These are phyloP conservation scores for Eristalis tenax DNA, from an alignment of 2,888 invertebrate species.

Conservation along the genomic window DNA sequence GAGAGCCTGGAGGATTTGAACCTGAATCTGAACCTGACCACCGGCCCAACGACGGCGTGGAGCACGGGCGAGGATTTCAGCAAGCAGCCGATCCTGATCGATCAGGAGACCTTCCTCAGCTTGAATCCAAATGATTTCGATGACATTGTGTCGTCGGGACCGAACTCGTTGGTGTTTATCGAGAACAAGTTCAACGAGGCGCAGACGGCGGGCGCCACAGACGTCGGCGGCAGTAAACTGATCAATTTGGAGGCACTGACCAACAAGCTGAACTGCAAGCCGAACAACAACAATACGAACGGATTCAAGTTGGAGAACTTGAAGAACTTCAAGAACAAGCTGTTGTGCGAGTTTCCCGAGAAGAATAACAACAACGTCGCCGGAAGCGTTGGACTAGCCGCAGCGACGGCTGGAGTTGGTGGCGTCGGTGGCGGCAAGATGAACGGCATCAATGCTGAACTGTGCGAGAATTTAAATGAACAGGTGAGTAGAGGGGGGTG, in stretches of 20 bases:
- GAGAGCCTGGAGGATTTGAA: constrained; percentile 80
- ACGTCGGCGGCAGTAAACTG: constrained; percentile 74
- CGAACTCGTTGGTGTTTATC: constrained; percentile 79
- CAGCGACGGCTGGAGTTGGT: constrained; percentile 31
- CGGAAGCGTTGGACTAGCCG: constrained; percentile 4
- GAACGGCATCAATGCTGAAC: constrained; percentile 80
- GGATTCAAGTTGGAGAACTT: constrained; percentile 80
- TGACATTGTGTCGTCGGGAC: constrained; percentile 77
- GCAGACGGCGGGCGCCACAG: constrained; percentile 17
- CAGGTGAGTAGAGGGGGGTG: constrained; percentile 78
- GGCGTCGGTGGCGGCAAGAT: constrained; percentile 76
- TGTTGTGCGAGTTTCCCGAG: constrained; percentile 80
- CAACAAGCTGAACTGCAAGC: constrained; percentile 79
- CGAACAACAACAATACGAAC: constrained; percentile 80
- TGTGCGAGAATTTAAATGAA: constrained; percentile 81
- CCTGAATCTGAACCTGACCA: constrained; percentile 77
- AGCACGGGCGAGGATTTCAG: constrained; percentile 73
- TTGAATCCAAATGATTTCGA: constrained; percentile 81
- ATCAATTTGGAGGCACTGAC: constrained; percentile 79
- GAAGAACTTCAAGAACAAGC: constrained; percentile 81
- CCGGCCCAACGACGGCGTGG: constrained; percentile 72
- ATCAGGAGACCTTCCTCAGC: constrained; percentile 81
- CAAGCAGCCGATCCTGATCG: constrained; percentile 79
- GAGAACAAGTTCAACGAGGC: constrained; percentile 77
- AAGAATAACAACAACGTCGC: constrained; percentile 54